These are phyloP conservation scores for Aplochiton taeniatus DNA, from an alignment of 2,797 vertebrate genomes.

Conservation along the genomic window DNA sequence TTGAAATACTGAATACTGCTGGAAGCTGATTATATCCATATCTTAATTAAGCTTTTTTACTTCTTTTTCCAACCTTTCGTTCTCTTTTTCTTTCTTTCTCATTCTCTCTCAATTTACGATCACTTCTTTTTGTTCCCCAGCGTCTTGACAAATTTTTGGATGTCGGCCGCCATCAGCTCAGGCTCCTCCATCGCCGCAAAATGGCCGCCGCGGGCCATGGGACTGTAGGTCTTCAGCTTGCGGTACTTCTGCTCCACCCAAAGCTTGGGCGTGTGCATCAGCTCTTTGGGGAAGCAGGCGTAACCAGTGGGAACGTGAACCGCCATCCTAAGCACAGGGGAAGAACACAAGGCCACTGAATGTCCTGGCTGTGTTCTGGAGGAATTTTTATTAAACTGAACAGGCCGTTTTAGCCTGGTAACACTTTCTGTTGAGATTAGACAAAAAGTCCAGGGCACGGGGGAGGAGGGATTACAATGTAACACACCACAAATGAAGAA, in stretches of 20 bases:
- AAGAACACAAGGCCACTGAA: no score
- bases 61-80: not conserved
- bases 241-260: constrained; percentile 76
- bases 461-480: no score
- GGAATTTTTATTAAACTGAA: no score
- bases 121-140: constrained; percentile 68
- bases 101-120: not conserved
- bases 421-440: no score
- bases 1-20: not conserved
- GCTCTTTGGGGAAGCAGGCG: constrained; percentile 83
- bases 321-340: constrained; percentile 60
- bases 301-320: constrained; percentile 77
- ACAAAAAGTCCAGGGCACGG: no score
- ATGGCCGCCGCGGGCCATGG: constrained; percentile 82
- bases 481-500: no score
- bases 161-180: constrained; percentile 81
- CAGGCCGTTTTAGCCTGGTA: no score
- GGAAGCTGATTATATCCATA: no score
- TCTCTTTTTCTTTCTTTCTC: not conserved
- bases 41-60: no score
- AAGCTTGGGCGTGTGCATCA: constrained; percentile 70
- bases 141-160: constrained; percentile 77
- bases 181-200: constrained; percentile 91
- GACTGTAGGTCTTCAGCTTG: constrained; percentile 71
- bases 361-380: no score